Evolutionary conservation across 2,888 invertebrate genomes (phyloP), one percentile per base, ranked within the genome.

Genomic region (Orchestes rusci): DNA sequence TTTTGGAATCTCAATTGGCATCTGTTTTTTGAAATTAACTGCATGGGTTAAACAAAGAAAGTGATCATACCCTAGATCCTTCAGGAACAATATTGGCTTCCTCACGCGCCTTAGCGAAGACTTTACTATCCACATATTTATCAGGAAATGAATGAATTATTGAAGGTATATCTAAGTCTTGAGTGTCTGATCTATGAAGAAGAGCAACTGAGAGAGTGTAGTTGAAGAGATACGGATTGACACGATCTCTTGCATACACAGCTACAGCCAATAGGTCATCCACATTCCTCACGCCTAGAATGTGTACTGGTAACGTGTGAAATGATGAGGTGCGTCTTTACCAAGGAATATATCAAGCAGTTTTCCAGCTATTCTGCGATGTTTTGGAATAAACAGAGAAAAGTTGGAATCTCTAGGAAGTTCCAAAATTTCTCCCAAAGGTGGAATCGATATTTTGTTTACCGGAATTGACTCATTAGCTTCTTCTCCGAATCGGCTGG

Each of bases 141-240:
- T 83, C 82, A 0, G 91, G 92, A 65, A 91, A 88, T 1, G 80
- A 73, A 64, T 88, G 83, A 28, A 80, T 77, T 52, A 90, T 77
- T 0, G 84, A 78, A 0, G 89, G 89, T 34, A 86, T 65, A 37
- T 75, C 73, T 15, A 89, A 58, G 33, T 80, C 74, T 58, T 78
- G 77, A 2, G 85, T 84, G 61, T 87, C 86, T 1, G 67, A 64
- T 5, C 84, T 76, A 70, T 87, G 86, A 57, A 84, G 73, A 16
- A 88, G 66, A 1, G 85, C 83, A 4, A 89, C 84, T 0, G 86
- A 80, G 28, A 79, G 75, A 32, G 81, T 77, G 63, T 89, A 90
- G 65, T 87, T 82, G 69, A 85, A 91, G 52, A 91, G 66, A 53
- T 83, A 80, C 0, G 89, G 81, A 66, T 91, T 91, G 7, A 89